Conservation (phyloP, 2,888 invertebrate genomes). For the Epiblema foenella region DNA sequence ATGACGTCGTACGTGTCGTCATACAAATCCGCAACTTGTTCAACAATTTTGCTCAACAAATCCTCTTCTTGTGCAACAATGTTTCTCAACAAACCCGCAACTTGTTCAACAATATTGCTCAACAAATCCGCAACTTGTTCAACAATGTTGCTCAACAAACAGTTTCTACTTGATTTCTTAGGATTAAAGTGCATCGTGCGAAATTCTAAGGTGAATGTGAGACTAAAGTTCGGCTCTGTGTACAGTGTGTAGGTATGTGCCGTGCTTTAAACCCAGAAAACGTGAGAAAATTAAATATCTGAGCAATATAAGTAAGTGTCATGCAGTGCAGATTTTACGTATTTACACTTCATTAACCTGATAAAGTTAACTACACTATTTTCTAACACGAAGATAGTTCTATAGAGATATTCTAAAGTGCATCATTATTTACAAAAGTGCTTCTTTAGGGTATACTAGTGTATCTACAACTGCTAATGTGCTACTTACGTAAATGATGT, state of each 20-base stretch:
- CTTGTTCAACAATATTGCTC: too few relatives aligned
- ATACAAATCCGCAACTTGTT: too few relatives aligned
- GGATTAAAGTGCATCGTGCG: constrained; percentile 19
- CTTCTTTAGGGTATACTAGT: background rate
- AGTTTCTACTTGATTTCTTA: background rate
- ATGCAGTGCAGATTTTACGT: constrained; percentile 4
- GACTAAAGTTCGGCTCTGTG: background rate
- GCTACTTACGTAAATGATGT: background rate
- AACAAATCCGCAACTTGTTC: background rate
- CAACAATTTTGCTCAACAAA: too few relatives aligned
- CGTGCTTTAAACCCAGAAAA: constrained; percentile 41
- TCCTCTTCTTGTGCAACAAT: background rate
- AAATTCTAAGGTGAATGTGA: constrained; percentile 6
- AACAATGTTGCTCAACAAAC: background rate
- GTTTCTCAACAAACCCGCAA: background rate
- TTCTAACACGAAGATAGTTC: background rate
- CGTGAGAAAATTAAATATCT: background rate
- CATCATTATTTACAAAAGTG: constrained; percentile 26
- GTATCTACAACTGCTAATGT: constrained; percentile 9
- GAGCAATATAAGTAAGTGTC: constrained; percentile 5
- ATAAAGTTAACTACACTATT: background rate
- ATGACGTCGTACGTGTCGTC: too few relatives aligned
- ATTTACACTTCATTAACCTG: background rate
- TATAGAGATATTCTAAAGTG: constrained; percentile 5
- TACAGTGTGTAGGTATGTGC: background rate